Conservation (phyloP, 2,888 invertebrate genomes). For the Drosophila mimica region DNA sequence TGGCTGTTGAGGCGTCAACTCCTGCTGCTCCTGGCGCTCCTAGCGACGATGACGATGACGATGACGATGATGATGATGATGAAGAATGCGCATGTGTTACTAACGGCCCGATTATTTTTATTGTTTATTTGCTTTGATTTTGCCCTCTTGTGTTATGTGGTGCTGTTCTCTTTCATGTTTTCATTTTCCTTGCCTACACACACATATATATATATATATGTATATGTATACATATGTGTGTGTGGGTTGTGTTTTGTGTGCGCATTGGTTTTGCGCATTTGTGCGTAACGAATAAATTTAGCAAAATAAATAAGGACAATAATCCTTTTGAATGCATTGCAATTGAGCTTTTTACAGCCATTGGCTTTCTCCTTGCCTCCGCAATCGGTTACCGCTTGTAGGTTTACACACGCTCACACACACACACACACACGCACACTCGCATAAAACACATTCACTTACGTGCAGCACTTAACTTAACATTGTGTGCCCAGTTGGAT, state of each 20-base stretch:
- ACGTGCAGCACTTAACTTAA: slow-evolving; percentile 66
- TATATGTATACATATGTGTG: neutral
- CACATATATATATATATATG: neutral
- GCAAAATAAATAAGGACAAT: slow-evolving; percentile 82
- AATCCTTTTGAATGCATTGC: slow-evolving; percentile 80
- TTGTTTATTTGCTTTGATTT: slow-evolving; percentile 80
- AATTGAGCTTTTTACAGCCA: slow-evolving; percentile 78
- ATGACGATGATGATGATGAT: slow-evolving; percentile 43
- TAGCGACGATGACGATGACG: slow-evolving; percentile 10
- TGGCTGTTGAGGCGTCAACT: slow-evolving; percentile 48
- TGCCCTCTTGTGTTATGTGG: slow-evolving; percentile 46
- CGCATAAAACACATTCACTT: slow-evolving; percentile 8
- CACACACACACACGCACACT: slow-evolving; percentile 15
- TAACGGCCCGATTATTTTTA: slow-evolving; percentile 79
- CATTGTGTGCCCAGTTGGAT: slow-evolving; percentile 55
- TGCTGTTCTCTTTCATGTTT: slow-evolving; percentile 67
- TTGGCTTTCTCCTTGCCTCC: slow-evolving; percentile 44
- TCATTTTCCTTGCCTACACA: slow-evolving; percentile 52
- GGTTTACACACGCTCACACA: slow-evolving; percentile 11
- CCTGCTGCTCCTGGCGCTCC: slow-evolving; percentile 30
- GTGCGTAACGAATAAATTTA: slow-evolving; percentile 81
- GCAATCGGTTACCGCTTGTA: slow-evolving; percentile 26
- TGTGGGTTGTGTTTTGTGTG: slow-evolving; percentile 33
- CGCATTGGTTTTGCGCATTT: slow-evolving; percentile 69
- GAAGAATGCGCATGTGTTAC: slow-evolving; percentile 79